Percentiles rank a stretch among this genome's conserved stretches.
phyloP scores from a whole-genome alignment of 2,113 vertebrate genomes.

The Ictalurus furcatus region DNA sequence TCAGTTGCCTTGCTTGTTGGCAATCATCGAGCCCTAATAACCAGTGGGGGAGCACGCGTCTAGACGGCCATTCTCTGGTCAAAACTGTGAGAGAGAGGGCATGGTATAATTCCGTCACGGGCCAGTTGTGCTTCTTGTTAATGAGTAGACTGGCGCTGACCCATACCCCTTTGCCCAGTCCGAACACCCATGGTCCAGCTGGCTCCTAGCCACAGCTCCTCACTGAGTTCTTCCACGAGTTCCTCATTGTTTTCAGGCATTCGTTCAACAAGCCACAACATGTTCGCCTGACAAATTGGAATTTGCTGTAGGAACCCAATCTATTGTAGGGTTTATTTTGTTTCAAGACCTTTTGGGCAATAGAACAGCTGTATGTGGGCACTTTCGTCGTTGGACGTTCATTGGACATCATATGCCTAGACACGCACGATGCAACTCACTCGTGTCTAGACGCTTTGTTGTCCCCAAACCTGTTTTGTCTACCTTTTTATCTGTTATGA shows the following conservation, averaged over 20 bases:
- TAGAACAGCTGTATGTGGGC: not conserved
- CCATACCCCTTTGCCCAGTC: not conserved
- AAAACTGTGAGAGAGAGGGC: slow-evolving; percentile 3
- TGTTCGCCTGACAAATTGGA: not conserved
- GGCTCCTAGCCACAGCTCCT: not conserved
- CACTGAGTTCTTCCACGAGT: not conserved
- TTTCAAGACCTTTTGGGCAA: not conserved
- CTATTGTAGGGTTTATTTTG: slow-evolving; percentile 13
- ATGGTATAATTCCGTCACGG: not conserved
- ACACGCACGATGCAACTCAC: not conserved
- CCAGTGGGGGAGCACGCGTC: not conserved
- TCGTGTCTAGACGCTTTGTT: slow-evolving; percentile 7
- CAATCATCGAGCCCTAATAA: slow-evolving; percentile 8
- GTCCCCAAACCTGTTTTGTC: slow-evolving; percentile 44
- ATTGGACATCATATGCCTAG: not conserved
- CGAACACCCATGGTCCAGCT: not conserved
- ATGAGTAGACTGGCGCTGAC: slow-evolving; percentile 15
- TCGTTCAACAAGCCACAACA: slow-evolving; percentile 1
- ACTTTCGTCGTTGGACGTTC: not conserved
- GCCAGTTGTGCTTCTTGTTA: slow-evolving; percentile 11
- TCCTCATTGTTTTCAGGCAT: slow-evolving; percentile 26
- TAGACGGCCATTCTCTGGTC: slow-evolving; percentile 40
- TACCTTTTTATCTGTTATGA: slow-evolving; percentile 61
- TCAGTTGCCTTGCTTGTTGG: slow-evolving; percentile 10
- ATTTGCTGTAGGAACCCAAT: not conserved